These are phyloP conservation scores for Dromiciops gliroides DNA, from an alignment of 2,113 vertebrate genomes.

Conservation along the genomic window DNA sequence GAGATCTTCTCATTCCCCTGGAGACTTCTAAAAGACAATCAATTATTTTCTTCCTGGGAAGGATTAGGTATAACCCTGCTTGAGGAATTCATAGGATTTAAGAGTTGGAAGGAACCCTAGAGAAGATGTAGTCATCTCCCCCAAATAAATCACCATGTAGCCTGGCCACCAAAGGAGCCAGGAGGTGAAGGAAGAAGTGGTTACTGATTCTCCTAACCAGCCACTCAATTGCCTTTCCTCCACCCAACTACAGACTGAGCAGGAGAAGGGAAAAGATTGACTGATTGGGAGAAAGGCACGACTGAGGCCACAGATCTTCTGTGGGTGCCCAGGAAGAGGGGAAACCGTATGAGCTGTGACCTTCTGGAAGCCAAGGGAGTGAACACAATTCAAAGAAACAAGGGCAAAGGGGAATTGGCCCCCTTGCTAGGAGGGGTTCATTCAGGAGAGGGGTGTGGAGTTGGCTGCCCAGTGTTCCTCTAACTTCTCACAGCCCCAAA, in stretches of 20 bases:
- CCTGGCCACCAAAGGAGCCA: neutral
- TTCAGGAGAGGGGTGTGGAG: neutral
- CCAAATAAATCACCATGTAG: neutral
- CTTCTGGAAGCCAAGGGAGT: neutral
- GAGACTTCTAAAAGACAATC: neutral
- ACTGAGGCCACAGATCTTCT: neutral
- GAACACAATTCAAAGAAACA: neutral
- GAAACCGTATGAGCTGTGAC: neutral
- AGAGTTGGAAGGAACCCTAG: neutral
- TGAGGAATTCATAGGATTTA: neutral
- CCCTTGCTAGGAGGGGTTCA: neutral
- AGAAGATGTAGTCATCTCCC: neutral
- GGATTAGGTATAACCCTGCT: neutral
- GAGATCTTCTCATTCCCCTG: neutral
- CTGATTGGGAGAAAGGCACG: neutral
- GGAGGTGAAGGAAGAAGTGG: neutral
- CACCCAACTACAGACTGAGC: neutral
- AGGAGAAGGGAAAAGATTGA: neutral
- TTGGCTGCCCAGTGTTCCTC: neutral
- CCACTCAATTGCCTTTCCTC: neutral
- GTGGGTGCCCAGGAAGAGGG: neutral
- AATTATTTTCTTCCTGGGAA: neutral
- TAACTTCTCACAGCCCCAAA: neutral
- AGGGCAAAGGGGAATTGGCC: neutral
- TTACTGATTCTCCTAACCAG: neutral